Evolutionary conservation across 2,888 invertebrate genomes (phyloP).

Genomic region (Leptopilina syphax): DNA sequence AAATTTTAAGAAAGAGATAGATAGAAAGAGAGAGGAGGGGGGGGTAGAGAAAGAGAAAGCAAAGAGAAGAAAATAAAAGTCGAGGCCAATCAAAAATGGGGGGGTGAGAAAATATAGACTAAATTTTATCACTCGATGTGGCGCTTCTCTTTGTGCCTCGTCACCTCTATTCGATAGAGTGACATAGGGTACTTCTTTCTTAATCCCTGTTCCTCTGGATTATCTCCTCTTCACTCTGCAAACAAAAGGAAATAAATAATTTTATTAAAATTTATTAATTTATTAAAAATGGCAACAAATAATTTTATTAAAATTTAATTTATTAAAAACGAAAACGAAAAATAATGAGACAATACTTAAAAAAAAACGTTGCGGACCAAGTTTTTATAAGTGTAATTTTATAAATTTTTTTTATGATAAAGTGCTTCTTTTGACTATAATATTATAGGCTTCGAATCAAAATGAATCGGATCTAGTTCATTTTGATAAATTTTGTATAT

Average conservation of each 20-base stretch:
- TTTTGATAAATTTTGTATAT: too few relatives aligned
- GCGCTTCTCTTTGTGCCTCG: slow-evolving; percentile 62
- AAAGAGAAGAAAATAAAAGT: slow-evolving; percentile 40
- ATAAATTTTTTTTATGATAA: too few relatives aligned
- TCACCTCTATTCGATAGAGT: slow-evolving; percentile 53
- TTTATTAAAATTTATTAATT: too few relatives aligned
- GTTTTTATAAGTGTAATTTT: too few relatives aligned
- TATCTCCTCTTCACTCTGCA: slow-evolving; percentile 56
- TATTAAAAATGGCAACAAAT: too few relatives aligned
- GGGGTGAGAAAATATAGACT: slow-evolving; percentile 40
- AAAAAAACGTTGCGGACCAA: too few relatives aligned
- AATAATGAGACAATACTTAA: too few relatives aligned
- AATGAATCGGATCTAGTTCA: too few relatives aligned
- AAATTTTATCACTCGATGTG: slow-evolving; percentile 57
- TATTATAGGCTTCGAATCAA: too few relatives aligned
- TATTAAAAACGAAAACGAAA: too few relatives aligned
- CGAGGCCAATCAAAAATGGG: slow-evolving; percentile 41
- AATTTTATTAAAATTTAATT: too few relatives aligned
- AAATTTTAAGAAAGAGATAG: slow-evolving; percentile 41
- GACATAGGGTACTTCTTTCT: slow-evolving; percentile 58
- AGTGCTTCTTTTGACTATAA: too few relatives aligned
- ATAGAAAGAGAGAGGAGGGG: slow-evolving; percentile 44
- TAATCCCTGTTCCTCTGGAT: slow-evolving; percentile 44
- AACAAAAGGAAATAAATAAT: slow-evolving; percentile 28
- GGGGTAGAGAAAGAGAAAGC: slow-evolving; percentile 43